A percentile compares a stretch with the other conserved stretches of the same genome.
Conservation (phyloP, 1,140 invertebrate species). For the Pseudobourletiella spinata region DNA sequence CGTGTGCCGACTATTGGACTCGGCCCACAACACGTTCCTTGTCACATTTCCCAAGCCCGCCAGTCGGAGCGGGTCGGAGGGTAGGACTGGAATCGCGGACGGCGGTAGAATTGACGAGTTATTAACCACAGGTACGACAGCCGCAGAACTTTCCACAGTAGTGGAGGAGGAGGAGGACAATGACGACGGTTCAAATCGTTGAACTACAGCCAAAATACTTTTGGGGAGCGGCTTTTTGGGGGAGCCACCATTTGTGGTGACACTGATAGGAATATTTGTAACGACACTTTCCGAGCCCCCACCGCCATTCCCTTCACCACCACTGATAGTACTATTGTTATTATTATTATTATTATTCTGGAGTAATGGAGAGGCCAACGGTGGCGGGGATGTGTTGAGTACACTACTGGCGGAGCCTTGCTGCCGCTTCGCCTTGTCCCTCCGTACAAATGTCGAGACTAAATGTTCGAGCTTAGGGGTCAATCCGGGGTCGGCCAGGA, state of each 20-base stretch:
- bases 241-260: background rate
- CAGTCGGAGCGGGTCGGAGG: background rate
- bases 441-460: constrained; percentile 31
- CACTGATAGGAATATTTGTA: background rate
- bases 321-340: background rate
- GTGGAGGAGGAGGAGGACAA: no score
- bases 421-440: constrained; percentile 29
- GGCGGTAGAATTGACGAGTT: no score
- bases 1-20: constrained; percentile 15
- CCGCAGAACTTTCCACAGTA: no score
- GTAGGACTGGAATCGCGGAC: no score
- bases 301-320: background rate
- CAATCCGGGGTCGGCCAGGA: constrained; percentile 27
- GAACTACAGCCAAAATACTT: constrained; percentile 35
- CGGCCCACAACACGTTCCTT: constrained; percentile 26
- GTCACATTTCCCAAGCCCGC: constrained; percentile 11
- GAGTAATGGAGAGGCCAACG: background rate
- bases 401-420: background rate
- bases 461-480: constrained; percentile 31
- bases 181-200: constrained; percentile 32
- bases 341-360: background rate
- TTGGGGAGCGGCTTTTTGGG: constrained; percentile 30
- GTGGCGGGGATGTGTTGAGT: no score
- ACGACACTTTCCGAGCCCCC: background rate
- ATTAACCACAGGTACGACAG: no score